Evolutionary conservation across 2,888 invertebrate species (phyloP).

Genomic region (Anorthoa munda): DNA sequence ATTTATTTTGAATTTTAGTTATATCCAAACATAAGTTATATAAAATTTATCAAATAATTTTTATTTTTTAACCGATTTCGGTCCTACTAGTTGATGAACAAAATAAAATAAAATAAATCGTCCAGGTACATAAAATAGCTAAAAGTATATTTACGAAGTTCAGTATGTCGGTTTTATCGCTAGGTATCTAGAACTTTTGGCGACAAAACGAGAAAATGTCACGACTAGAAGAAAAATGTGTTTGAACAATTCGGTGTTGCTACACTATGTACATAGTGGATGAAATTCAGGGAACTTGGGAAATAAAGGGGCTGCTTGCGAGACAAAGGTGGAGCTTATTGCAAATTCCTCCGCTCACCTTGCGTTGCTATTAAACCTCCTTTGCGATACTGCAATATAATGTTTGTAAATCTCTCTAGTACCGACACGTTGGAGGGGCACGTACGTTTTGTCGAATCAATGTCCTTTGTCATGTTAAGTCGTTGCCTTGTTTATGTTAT

Average conservation of each 20-base stretch:
- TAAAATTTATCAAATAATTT: no score
- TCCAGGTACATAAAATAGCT: constrained; percentile 41
- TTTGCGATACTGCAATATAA: constrained; percentile 78
- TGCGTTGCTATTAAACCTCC: constrained; percentile 82
- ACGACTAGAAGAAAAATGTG: constrained; percentile 77
- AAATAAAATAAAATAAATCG: constrained; percentile 37
- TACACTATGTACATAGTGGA: constrained; percentile 78
- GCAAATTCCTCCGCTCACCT: constrained; percentile 88
- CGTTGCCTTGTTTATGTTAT: constrained; percentile 15
- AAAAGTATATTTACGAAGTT: constrained; percentile 54
- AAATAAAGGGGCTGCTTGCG: constrained; percentile 82
- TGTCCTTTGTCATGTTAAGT: constrained; percentile 44
- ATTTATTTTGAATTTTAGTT: no score
- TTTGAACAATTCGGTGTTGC: constrained; percentile 75
- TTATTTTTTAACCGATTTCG: background rate
- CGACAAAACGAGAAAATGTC: constrained; percentile 70
- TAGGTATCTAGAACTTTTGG: constrained; percentile 64
- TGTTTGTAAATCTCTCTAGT: constrained; percentile 70
- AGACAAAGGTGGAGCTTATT: constrained; percentile 89
- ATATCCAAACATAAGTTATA: no score
- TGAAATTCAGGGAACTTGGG: constrained; percentile 86
- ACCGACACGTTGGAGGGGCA: constrained; percentile 34
- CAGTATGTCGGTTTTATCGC: constrained; percentile 60
- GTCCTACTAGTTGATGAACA: constrained; percentile 2
- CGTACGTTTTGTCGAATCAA: constrained; percentile 58